Evolutionary conservation across 2,797 vertebrate species (phyloP).

Genomic region (Muscicapa striata): DNA sequence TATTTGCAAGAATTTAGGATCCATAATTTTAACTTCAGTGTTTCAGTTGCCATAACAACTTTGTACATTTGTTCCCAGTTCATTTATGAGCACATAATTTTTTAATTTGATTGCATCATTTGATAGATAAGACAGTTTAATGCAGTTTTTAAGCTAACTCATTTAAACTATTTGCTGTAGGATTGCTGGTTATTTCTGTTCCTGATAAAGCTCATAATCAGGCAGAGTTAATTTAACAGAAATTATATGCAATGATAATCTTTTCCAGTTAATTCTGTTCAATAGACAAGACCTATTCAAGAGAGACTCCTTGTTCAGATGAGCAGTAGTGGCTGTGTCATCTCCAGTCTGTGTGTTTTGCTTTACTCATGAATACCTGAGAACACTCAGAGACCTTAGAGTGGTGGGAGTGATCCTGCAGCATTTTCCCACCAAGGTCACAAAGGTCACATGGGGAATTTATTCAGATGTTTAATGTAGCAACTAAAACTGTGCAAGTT

Average conservation of each 20-base stretch:
- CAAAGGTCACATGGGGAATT: background rate
- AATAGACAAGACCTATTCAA: background rate
- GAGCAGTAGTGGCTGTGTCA: background rate
- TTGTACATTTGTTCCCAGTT: slow-evolving; percentile 20
- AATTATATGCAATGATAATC: slow-evolving; percentile 22
- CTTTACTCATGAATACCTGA: background rate
- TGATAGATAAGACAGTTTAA: slow-evolving; percentile 46
- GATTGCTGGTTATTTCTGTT: slow-evolving; percentile 48
- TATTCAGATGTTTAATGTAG: background rate
- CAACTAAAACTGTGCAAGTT: background rate
- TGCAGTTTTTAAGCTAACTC: slow-evolving; percentile 41
- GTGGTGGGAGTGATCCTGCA: background rate
- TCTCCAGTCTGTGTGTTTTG: background rate
- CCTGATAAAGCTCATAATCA: slow-evolving; percentile 36
- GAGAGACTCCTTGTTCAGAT: background rate
- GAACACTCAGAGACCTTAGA: background rate
- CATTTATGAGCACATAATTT: slow-evolving; percentile 53
- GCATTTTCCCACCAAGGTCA: background rate
- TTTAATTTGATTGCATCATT: slow-evolving; percentile 60
- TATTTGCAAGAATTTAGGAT: slow-evolving; percentile 47
- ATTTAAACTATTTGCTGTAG: slow-evolving; percentile 50
- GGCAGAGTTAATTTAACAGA: slow-evolving; percentile 29
- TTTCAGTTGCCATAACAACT: slow-evolving; percentile 53
- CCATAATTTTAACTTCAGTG: slow-evolving; percentile 40
- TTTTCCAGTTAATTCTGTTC: slow-evolving; percentile 5